phyloP scores from a whole-genome alignment of 64 coral and sea anemone species.

The Cladopsammia gracilis region DNA sequence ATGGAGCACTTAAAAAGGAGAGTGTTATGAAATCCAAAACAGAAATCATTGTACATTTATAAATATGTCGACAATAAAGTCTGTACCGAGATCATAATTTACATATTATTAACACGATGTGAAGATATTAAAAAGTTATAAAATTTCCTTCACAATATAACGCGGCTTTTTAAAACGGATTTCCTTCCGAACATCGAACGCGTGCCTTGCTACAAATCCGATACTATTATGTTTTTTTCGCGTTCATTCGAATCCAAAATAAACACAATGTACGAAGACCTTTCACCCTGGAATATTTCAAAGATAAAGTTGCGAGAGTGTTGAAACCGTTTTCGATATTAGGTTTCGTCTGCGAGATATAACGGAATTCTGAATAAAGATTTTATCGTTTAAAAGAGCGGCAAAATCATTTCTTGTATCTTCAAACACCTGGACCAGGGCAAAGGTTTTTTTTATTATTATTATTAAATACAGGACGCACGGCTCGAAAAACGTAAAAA shows the following conservation, averaged over 20 bases:
- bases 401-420: not conserved
- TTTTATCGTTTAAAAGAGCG: not conserved
- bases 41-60: not conserved
- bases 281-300: too few relatives aligned
- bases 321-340: not conserved
- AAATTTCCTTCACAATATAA: not conserved
- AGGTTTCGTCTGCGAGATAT: not conserved
- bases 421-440: not conserved
- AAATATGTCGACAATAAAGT: not conserved
- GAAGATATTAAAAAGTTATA: not conserved
- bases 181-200: not conserved
- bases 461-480: too few relatives aligned
- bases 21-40: not conserved
- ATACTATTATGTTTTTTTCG: too few relatives aligned
- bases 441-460: too few relatives aligned
- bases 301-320: not conserved
- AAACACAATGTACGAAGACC: too few relatives aligned
- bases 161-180: not conserved
- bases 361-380: constrained; percentile 11
- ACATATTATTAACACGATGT: not conserved
- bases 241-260: too few relatives aligned
- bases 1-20: not conserved
- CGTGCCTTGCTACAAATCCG: not conserved
- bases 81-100: not conserved
- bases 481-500: not conserved